phyloP scores from a whole-genome alignment of 2,797 vertebrate genomes.

The Halcyon badia region DNA sequence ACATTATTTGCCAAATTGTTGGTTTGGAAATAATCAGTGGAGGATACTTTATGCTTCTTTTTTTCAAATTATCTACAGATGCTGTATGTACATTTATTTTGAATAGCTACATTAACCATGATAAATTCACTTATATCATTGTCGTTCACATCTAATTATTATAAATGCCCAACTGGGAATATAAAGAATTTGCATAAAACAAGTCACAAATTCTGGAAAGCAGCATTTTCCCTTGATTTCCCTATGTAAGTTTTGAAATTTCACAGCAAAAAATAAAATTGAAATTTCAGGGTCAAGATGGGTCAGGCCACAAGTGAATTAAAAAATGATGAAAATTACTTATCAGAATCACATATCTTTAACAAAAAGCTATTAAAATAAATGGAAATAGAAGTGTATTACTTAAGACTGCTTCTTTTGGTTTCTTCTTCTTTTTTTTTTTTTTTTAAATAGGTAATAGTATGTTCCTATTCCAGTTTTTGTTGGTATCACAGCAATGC shows the following conservation, averaged over 20 bases:
- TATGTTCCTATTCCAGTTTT: not conserved
- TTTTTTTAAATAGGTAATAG: not conserved
- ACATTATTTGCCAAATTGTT: not conserved
- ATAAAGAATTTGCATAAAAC: constrained; percentile 17
- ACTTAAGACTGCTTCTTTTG: not conserved
- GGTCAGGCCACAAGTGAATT: not conserved
- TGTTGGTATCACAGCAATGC: not conserved
- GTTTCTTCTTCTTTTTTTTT: not conserved
- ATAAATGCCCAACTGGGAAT: constrained; percentile 43
- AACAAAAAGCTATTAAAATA: not conserved
- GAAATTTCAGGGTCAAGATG: constrained; percentile 8
- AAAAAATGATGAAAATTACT: not conserved
- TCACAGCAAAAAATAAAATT: not conserved
- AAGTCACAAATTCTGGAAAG: not conserved
- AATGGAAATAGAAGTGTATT: not conserved
- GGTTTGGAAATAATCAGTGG: constrained; percentile 23
- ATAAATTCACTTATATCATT: constrained; percentile 61
- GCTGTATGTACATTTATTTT: constrained; percentile 53
- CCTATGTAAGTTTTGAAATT: not conserved
- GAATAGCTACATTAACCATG: constrained; percentile 53
- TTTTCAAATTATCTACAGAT: constrained; percentile 59
- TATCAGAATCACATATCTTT: not conserved
- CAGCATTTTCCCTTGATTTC: not conserved
- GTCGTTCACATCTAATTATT: constrained; percentile 69
- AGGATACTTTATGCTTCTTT: constrained; percentile 50